Base-by-base conservation (phyloP, 2,113 vertebrate species). In the Cynoglossus semilaevis region DNA sequence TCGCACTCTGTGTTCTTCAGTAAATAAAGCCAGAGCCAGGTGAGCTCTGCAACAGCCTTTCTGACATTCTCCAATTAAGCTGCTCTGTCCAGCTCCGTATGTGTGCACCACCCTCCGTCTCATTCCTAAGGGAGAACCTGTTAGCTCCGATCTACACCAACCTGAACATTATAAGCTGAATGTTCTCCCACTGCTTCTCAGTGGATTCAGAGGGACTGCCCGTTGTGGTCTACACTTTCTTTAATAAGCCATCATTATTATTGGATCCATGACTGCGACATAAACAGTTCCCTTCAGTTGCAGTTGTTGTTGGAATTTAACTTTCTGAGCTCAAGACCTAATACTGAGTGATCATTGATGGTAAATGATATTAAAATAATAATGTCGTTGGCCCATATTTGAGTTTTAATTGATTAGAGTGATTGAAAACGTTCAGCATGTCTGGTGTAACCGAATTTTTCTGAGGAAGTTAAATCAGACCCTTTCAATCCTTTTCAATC, bases 31-130 rank as follows among this genome's bases (percentile, higher is more conserved):
- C 59, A 37, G 60, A 13, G 58, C 52, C 64, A 7, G 14, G 43
- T 18, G 59, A 77, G 78, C 71, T 45, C 74, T 38, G 63, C 66
- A 70, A 52, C 69, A 73, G 80, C 56, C 66, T 41, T 57, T 74
- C 67, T 81, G 70, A 46, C 81, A 70, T 64, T 72, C 67, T 83
- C 82, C 76, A 85, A 87, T 87, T 83, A 85, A 59, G 66, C 63
- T 47, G 69, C 80, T 81, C 68, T 69, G 66, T 81, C 78, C 76
- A 60, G 62, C 62, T 13, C 45, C 47, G 34, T 80, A 45, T 60
- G 70, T 74, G 67, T 70, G 67, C 22, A 58, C 74, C 69, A 72
- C 85, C 74, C 0, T 66, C 81, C 63, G 73, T 66, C 65, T 80
- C 67, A 11, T 63, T 75, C 78, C 63, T 76, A 63, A 17, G 62